phyloP scores from a whole-genome alignment of 1,140 invertebrate genomes.

The Acarapis woodi region DNA sequence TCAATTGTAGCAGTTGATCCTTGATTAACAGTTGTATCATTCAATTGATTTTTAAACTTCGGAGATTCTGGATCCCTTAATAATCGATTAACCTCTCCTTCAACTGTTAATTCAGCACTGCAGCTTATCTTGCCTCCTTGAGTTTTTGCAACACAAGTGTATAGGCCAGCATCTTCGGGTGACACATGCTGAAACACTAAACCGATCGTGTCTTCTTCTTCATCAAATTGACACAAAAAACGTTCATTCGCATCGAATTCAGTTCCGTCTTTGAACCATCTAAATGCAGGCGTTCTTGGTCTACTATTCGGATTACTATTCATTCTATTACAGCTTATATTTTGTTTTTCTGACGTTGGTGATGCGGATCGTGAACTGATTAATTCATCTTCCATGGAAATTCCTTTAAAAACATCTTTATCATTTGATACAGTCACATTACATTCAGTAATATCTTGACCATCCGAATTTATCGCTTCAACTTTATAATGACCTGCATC shows the following conservation, averaged over 20 bases:
- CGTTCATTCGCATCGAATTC: constrained; percentile 67
- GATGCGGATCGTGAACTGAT: neutral
- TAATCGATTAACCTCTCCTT: constrained; percentile 24
- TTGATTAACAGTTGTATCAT: constrained; percentile 40
- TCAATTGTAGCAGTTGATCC: constrained; percentile 86
- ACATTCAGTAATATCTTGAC: constrained; percentile 40
- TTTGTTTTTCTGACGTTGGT: too few relatives aligned
- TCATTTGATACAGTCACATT: constrained; percentile 24
- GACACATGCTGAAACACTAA: constrained; percentile 74
- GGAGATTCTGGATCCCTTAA: constrained; percentile 4
- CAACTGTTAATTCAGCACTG: constrained; percentile 66
- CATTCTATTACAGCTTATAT: too few relatives aligned
- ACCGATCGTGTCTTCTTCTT: constrained; percentile 66
- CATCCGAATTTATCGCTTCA: constrained; percentile 49
- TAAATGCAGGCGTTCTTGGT: constrained; percentile 40
- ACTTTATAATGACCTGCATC: constrained; percentile 72
- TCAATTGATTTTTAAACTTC: constrained; percentile 1
- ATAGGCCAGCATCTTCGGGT: constrained; percentile 68
- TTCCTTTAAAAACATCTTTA: constrained; percentile 8
- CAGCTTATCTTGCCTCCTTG: constrained; percentile 74
- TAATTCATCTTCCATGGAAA: neutral
- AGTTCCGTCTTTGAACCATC: constrained; percentile 59
- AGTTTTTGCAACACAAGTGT: constrained; percentile 79
- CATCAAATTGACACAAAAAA: constrained; percentile 65
- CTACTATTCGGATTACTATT: constrained; percentile 15